phyloP scores from a whole-genome alignment of 2,113 vertebrate genomes.

The Cryptomyrus ogoouensis region DNA sequence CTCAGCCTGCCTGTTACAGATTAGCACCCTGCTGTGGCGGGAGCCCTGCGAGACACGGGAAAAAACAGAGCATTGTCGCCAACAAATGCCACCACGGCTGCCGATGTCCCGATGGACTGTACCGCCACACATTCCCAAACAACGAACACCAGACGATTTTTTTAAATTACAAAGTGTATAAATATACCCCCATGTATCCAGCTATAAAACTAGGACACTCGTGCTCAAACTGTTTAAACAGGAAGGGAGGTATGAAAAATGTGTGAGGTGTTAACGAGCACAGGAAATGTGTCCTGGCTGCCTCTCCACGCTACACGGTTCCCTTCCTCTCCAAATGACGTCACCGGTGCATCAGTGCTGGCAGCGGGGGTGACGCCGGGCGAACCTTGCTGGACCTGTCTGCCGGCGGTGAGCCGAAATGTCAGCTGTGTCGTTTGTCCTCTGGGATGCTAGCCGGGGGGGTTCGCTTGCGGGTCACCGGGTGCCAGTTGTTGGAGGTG shows the following conservation, averaged over 20 bases:
- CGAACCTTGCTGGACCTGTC: background rate
- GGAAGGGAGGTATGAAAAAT: background rate
- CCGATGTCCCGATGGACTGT: background rate
- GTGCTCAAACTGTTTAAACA: background rate
- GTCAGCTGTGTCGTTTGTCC: background rate
- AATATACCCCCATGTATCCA: conserved; percentile 6
- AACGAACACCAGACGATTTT: background rate
- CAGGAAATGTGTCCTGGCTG: background rate
- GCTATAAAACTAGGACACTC: background rate
- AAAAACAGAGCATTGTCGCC: background rate
- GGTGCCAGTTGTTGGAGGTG: background rate
- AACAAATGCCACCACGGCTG: background rate
- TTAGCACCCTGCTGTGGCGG: background rate
- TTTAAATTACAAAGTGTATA: background rate
- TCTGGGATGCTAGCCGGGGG: background rate
- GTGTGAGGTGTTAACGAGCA: background rate
- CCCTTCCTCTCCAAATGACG: background rate
- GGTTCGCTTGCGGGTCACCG: background rate
- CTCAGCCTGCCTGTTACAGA: background rate
- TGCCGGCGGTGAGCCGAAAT: background rate
- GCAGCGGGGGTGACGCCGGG: background rate
- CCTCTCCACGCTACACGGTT: background rate
- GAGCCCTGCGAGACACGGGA: background rate
- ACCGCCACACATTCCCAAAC: background rate
- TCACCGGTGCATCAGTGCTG: background rate